A percentile compares a stretch with the other conserved stretches of the same genome.
Conservation (phyloP, 2,797 vertebrate genomes). For the Coregonus sp. region DNA sequence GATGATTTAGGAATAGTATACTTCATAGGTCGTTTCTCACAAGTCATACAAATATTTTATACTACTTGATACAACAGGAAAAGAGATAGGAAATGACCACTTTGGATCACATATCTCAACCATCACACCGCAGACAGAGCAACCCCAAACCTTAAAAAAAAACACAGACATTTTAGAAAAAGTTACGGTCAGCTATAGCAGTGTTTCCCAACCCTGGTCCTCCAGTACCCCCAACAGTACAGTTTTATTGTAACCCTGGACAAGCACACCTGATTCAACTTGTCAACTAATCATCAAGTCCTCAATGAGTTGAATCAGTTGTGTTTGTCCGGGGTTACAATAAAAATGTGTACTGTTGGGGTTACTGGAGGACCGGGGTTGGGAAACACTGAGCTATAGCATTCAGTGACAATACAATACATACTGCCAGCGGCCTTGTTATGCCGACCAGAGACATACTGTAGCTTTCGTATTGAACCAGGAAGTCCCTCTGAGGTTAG, state of each 20-base stretch:
- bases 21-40: constrained; percentile 7
- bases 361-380: too few relatives aligned
- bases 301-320: too few relatives aligned
- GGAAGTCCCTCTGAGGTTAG: background rate
- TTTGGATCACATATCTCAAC: background rate
- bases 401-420: background rate
- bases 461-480: background rate
- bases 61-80: background rate
- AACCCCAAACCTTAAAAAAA: background rate
- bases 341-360: too few relatives aligned
- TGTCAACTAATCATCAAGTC: too few relatives aligned
- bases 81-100: background rate
- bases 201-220: too few relatives aligned
- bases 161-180: background rate
- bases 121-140: background rate
- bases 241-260: too few relatives aligned
- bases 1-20: constrained; percentile 10
- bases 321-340: too few relatives aligned
- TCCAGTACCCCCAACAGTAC: too few relatives aligned
- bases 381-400: background rate
- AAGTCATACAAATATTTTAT: background rate
- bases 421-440: background rate
- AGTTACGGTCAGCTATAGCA: background rate
- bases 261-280: too few relatives aligned
- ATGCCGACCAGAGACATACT: background rate